Evolutionary conservation across 2,888 invertebrate genomes (phyloP), one percentile per base, ranked within the genome.

Genomic region (Drosophila conformis): DNA sequence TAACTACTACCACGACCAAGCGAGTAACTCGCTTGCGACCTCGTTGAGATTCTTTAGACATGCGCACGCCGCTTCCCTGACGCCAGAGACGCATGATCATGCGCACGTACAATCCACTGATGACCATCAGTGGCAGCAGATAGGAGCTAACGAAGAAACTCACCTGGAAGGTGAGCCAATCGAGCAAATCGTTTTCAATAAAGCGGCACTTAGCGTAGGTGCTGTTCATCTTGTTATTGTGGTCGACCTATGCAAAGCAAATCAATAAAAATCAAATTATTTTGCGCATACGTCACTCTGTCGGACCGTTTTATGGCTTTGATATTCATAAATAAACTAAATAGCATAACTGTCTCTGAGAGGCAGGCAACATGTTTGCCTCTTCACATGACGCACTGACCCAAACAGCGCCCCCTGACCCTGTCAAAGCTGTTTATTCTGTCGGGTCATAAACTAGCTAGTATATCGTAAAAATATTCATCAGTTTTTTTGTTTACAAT

Each of bases 51-150:
- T 98, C 97, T 11, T 96, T 96, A 27, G 97, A 96, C 86, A 96
- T 95, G 82, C 96, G 95, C 2, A 96, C 96, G 7, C 96, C 96
- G 0, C 96, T 96, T 1, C 96, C 96, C 38, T 96, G 96, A 82
- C 95, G 96, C 96, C 98, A 97, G 75, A 99, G 94, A 76, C 97
- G 95, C 90, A 96, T 95, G 90, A 99, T 94, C 97, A 99, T 98
- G 90, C 96, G 95, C 92, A 98, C 95, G 93, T 99, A 99, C 80
- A 99, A 94, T 57, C 96, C 95, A 91, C 96, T 96, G 90, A 98
- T 98, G 87, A 98, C 94, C 73, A 96, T 95, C 93, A 99, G 93
- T 0, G 99, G 99, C 85, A 98, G 94, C 79, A 97, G 95, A 93
- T 98, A 98, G 48, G 98, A 97, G 73, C 96, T 96, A 64, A 96